These are phyloP conservation scores for Oscheius sp. DNA, from an alignment of 2,888 invertebrate genomes.

Conservation along the genomic window DNA sequence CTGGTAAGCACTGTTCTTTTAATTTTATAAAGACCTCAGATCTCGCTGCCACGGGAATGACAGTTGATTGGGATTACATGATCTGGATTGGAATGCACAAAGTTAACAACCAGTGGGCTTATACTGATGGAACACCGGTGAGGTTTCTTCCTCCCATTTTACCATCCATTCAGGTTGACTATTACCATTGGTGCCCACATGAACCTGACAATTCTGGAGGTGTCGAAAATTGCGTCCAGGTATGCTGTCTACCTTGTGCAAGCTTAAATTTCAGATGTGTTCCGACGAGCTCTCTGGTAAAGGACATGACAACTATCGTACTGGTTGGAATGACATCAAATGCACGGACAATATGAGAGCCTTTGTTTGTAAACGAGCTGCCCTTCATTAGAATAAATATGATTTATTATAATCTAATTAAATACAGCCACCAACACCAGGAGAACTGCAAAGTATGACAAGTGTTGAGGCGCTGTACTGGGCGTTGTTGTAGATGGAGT, in stretches of 20 bases:
- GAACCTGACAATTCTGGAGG: conserved; percentile 33
- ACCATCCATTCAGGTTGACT: conserved; percentile 15
- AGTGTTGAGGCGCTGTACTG: background rate
- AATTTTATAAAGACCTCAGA: background rate
- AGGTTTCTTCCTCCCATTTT: background rate
- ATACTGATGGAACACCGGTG: conserved; percentile 24
- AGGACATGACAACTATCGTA: conserved; percentile 19
- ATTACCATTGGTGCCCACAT: conserved; percentile 24
- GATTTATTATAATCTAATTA: background rate
- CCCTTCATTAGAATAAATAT: conserved; percentile 12
- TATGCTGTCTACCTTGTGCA: no score
- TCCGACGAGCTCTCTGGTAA: conserved; percentile 28
- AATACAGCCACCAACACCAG: no score
- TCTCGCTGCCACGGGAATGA: conserved; percentile 31
- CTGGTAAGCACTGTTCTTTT: background rate
- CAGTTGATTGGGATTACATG: conserved; percentile 25
- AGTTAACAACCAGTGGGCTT: conserved; percentile 24
- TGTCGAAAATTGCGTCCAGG: conserved; percentile 31
- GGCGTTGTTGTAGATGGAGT: conserved; percentile 3
- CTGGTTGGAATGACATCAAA: conserved; percentile 31
- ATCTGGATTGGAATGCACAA: conserved; percentile 38
- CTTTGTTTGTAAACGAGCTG: conserved; percentile 26
- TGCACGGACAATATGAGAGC: conserved; percentile 30
- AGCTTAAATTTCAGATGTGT: conserved; percentile 1
- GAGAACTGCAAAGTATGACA: background rate